Conservation (phyloP, 2,888 invertebrate species). For the Stenurella melanura region DNA sequence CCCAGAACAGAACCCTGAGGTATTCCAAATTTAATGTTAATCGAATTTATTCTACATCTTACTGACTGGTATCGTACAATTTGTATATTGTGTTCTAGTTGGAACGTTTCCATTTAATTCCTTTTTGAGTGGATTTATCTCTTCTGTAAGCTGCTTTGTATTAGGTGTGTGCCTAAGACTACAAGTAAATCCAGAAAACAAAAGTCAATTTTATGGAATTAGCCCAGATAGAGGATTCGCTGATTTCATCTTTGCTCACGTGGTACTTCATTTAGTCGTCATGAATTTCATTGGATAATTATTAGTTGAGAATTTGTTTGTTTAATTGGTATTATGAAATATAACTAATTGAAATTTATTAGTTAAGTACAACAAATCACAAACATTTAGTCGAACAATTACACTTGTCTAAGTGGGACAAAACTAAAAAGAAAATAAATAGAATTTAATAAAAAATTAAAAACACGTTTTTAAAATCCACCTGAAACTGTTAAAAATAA, state of each 20-base stretch:
- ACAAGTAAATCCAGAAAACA: conserved; percentile 98
- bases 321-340: no score
- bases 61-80: conserved; percentile 96
- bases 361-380: no score
- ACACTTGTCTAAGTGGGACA: no score
- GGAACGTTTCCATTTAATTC: conserved; percentile 99
- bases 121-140: conserved; percentile 99
- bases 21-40: no score
- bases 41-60: conserved; percentile 95
- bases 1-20: no score
- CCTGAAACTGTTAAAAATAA: no score
- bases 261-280: conserved; percentile 96
- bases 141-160: conserved; percentile 96
- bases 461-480: no score
- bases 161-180: conserved; percentile 96
- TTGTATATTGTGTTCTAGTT: conserved; percentile 96
- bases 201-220: conserved; percentile 91
- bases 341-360: no score
- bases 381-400: no score
- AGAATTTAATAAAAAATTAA: no score
- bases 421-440: no score
- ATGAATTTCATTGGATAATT: conserved; percentile 97
- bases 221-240: conserved; percentile 98
- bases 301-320: not conserved
- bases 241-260: conserved; percentile 98